These are phyloP conservation scores for Rhipidura dahli DNA, from an alignment of 2,113 vertebrate genomes.

Conservation along the genomic window DNA sequence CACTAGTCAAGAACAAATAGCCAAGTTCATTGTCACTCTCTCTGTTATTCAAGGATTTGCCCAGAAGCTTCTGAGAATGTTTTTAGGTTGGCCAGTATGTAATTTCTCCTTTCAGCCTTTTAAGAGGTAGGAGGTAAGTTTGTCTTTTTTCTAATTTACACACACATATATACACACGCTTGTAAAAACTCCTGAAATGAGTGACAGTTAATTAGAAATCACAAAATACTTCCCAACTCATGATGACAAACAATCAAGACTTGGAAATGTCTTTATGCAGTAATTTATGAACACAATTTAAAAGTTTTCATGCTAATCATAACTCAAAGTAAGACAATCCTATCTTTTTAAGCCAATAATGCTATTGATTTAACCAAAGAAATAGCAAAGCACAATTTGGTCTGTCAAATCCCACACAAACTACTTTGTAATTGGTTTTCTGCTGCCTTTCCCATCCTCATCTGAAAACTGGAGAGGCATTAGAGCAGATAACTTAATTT, in stretches of 20 bases:
- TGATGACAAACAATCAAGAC: neutral
- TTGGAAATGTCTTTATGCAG: neutral
- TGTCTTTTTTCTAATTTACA: neutral
- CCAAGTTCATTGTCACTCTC: neutral
- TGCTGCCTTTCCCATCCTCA: neutral
- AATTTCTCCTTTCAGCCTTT: neutral
- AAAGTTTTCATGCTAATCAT: neutral
- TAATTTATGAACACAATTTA: neutral
- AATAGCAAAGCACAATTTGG: neutral
- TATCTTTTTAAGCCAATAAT: neutral
- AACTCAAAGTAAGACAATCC: neutral
- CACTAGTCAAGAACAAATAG: neutral
- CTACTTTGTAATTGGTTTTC: neutral
- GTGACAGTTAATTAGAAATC: neutral
- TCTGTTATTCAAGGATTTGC: neutral
- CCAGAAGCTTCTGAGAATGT: neutral
- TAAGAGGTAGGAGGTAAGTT: neutral
- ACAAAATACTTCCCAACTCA: neutral
- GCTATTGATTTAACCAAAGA: neutral
- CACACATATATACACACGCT: accelerated
- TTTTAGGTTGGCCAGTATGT: neutral
- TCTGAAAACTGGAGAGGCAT: neutral
- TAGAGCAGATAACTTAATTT: neutral
- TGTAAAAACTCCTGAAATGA: neutral
- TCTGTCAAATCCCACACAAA: neutral